Conservation (phyloP, 2,113 vertebrate species). For the Equus quagga region DNA sequence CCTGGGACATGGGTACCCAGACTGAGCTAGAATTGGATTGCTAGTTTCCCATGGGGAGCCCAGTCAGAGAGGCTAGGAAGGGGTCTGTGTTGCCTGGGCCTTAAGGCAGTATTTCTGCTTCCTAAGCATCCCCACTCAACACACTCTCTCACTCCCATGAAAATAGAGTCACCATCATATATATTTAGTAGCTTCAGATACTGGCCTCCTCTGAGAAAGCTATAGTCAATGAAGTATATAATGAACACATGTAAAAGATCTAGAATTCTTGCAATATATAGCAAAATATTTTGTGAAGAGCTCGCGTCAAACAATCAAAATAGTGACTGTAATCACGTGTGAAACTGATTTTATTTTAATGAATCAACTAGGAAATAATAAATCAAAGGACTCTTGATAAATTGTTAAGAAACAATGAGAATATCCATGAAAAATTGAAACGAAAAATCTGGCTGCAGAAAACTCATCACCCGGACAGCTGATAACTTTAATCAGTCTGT, state of each 20-base stretch:
- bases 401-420: constrained; percentile 3
- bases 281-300: constrained; percentile 9
- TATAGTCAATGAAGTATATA: background rate
- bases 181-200: background rate
- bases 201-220: background rate
- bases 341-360: constrained; percentile 35
- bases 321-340: background rate
- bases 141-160: background rate
- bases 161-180: background rate
- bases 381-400: background rate
- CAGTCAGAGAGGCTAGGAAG: background rate
- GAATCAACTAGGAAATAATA: background rate
- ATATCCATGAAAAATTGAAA: background rate
- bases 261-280: background rate
- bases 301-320: background rate
- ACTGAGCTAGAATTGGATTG: background rate
- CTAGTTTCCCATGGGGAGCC: background rate
- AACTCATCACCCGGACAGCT: background rate
- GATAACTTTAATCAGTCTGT: background rate
- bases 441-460: background rate
- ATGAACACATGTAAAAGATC: background rate
- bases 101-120: background rate
- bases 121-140: background rate
- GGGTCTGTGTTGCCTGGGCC: background rate
- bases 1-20: background rate